Evolutionary conservation across 2,888 invertebrate species (phyloP), one percentile per base, ranked within the genome.

Genomic region (Chouioia cunea): DNA sequence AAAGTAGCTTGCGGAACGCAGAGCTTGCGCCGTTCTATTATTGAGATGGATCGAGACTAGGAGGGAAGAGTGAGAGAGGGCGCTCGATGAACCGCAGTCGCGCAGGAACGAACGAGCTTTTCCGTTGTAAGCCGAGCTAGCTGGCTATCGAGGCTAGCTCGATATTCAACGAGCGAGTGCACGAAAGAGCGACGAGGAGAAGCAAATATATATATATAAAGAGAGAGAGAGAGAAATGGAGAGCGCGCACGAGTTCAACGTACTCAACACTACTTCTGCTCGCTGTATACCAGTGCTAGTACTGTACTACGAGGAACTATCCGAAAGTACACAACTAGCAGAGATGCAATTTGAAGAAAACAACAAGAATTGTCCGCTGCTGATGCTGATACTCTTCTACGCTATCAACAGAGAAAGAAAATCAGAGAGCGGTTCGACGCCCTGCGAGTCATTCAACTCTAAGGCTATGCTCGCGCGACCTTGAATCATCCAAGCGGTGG

Each of bases 381-480:
- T n/a, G n/a, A n/a, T n/a, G n/a, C n/a, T n/a, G n/a, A n/a, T n/a
- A n/a, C n/a, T n/a, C n/a, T n/a, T n/a, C n/a, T n/a, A 15, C 23
- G 44, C 15, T 8, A 50, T 10, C 0, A n/a, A 48, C 4, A 36
- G 36, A 36, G 36, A 36, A 12, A 23, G 59, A 23, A 12, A 18
- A 23, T n/a, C 36, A 4, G n/a, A 18, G 46, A 46, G 64, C 82
- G 83, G 84, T 84, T n/a, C 84, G 84, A 83, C 84, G 83, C 83
- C 83, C 83, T 81, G 75, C 78, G 77, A 81, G 84, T 84, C 84
- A 82, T 84, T 84, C 84, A 84, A 84, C 84, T 80, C 81, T 75
- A 70, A 69, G n/a, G n/a, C n/a, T n/a, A n/a, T n/a, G n/a, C n/a
- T n/a, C n/a, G 76, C 77, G 76, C 78, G 79, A 76, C 80, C 79